phyloP scores from a whole-genome alignment of 1,140 invertebrate species.

The Cotesia vestalis region DNA sequence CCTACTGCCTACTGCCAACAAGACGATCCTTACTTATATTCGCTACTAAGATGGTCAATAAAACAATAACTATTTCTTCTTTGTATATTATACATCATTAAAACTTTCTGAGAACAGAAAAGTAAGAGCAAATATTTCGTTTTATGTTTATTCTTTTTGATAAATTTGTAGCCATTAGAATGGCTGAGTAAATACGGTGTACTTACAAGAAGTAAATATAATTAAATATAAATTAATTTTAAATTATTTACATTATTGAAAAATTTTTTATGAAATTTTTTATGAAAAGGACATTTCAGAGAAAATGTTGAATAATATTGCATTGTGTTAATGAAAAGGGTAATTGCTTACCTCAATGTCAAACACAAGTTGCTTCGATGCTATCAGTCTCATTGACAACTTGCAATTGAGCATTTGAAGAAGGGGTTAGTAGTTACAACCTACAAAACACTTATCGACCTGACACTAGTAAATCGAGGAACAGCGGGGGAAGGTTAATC shows the following conservation, averaged over 20 bases:
- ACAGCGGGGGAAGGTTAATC: conserved; percentile 34
- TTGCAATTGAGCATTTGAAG: conserved; percentile 3
- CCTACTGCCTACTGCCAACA: neutral
- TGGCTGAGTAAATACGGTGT: no score
- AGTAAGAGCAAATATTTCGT: conserved; percentile 14
- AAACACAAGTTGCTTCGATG: neutral
- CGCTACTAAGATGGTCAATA: conserved; percentile 19
- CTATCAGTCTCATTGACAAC: no score
- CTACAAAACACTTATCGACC: conserved; percentile 40
- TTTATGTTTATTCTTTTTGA: neutral
- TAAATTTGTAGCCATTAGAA: neutral
- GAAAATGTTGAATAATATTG: no score
- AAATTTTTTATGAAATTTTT: no score
- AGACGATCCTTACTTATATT: conserved; percentile 8
- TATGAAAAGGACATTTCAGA: no score
- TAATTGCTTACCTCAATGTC: neutral
- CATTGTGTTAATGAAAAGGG: no score
- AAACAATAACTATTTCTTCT: conserved; percentile 24
- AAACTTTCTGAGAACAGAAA: conserved; percentile 3
- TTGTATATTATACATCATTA: conserved; percentile 35
- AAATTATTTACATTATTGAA: no score
- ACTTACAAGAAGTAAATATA: no score
- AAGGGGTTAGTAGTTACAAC: conserved; percentile 22
- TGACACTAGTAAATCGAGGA: conserved; percentile 15
- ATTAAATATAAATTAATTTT: no score